Percentiles rank a stretch among this genome's conserved stretches.
phyloP scores from a whole-genome alignment of 37 sponge, comb jelly and placozoan genomes.

The Oopsacas minuta region DNA sequence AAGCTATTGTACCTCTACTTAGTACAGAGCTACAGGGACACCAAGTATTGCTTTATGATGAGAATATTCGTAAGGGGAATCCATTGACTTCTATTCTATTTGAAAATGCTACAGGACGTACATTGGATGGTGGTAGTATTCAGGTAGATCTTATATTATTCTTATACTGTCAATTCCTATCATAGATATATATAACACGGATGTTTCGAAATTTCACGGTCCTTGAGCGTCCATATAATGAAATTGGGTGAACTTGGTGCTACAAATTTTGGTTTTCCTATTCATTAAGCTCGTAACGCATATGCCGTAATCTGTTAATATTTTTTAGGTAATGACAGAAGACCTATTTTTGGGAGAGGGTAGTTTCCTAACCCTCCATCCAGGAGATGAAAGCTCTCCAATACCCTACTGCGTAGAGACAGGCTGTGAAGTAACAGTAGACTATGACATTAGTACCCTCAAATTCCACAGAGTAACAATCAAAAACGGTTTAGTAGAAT shows the following conservation, averaged over 20 bases:
- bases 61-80: slow-evolving; percentile 58
- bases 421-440: slow-evolving; percentile 53
- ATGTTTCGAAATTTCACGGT: too few relatives aligned
- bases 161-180: too few relatives aligned
- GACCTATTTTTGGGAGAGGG: slow-evolving; percentile 50
- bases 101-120: slow-evolving; percentile 78
- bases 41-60: slow-evolving; percentile 60
- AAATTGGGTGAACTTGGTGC: too few relatives aligned
- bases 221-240: too few relatives aligned
- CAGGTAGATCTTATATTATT: slow-evolving; percentile 28
- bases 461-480: slow-evolving; percentile 33
- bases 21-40: slow-evolving; percentile 54
- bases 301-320: too few relatives aligned
- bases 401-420: slow-evolving; percentile 75
- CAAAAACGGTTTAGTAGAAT: slow-evolving; percentile 21
- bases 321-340: slow-evolving; percentile 7
- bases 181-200: too few relatives aligned
- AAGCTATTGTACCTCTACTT: slow-evolving; percentile 73
- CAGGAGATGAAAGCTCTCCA: slow-evolving; percentile 72
- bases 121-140: slow-evolving; percentile 62
- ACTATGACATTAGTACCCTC: slow-evolving; percentile 21
- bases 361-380: slow-evolving; percentile 49
- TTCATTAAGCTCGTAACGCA: too few relatives aligned
- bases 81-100: slow-evolving; percentile 64
- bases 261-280: too few relatives aligned